A percentile compares a stretch with the other conserved stretches of the same genome.
These are phyloP conservation scores for Pseudomugil tenellus DNA, from an alignment of 2,797 vertebrate genomes.

Conservation along the genomic window DNA sequence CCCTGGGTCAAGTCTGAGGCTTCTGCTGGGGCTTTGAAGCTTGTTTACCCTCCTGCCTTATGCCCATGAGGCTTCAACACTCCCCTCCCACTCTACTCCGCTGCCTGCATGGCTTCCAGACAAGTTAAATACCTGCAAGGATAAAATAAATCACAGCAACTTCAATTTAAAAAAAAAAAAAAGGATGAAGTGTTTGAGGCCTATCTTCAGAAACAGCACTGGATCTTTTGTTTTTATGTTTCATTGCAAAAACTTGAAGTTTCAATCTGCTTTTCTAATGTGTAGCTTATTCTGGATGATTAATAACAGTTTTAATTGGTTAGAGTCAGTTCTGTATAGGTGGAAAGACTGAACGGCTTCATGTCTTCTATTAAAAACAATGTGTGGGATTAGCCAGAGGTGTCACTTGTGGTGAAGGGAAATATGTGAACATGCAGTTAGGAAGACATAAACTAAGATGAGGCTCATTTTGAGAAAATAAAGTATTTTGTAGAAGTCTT, in stretches of 20 bases:
- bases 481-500: no score
- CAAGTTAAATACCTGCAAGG: slow-evolving; percentile 62
- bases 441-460: no score
- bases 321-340: slow-evolving; percentile 7
- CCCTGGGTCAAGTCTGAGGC: slow-evolving; percentile 71
- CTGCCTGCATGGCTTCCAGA: slow-evolving; percentile 48
- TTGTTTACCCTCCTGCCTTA: slow-evolving; percentile 71
- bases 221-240: slow-evolving; percentile 30
- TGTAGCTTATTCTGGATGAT: slow-evolving; percentile 11
- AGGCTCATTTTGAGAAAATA: no score
- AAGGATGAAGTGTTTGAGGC: slow-evolving; percentile 27
- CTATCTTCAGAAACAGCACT: slow-evolving; percentile 14
- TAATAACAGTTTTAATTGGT: slow-evolving; percentile 9
- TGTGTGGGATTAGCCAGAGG: not conserved
- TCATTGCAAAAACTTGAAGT: not conserved
- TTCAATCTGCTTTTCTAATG: not conserved
- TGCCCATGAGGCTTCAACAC: slow-evolving; percentile 57
- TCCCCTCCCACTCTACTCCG: slow-evolving; percentile 13
- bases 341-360: not conserved
- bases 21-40: slow-evolving; percentile 75
- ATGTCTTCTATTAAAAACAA: not conserved
- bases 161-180: no score
- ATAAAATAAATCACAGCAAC: slow-evolving; percentile 15
- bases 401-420: no score
- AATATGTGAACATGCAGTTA: no score